A percentile compares a stretch with the other conserved stretches of the same genome.
phyloP scores from a whole-genome alignment of 2,888 invertebrate species.

The Crepidodera aurea region DNA sequence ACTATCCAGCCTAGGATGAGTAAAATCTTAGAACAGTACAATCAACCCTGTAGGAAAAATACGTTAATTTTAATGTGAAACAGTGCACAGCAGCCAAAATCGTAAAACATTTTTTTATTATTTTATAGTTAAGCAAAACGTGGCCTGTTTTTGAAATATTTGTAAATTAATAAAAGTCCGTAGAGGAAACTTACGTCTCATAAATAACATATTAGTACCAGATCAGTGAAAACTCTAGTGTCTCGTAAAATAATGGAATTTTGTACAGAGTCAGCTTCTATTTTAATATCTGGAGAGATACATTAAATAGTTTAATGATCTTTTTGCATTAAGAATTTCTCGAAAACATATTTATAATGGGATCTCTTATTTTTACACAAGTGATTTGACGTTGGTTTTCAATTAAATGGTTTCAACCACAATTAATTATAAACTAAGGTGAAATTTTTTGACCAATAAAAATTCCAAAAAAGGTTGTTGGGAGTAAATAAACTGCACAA shows the following conservation, averaged over 20 bases:
- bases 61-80: slow-evolving; percentile 1
- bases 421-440: no score
- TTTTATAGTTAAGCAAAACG: slow-evolving; percentile 14
- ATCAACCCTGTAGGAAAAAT: background rate
- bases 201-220: slow-evolving; percentile 3
- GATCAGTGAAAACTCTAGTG: slow-evolving; percentile 3
- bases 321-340: background rate
- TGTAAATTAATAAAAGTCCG: slow-evolving; percentile 13
- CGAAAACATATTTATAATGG: no score
- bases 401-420: no score
- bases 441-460: no score
- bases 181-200: slow-evolving; percentile 6
- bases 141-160: slow-evolving; percentile 12
- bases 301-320: slow-evolving; percentile 7
- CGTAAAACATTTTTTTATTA: slow-evolving; percentile 13
- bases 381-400: no score
- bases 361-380: no score
- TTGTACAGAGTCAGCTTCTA: slow-evolving; percentile 7
- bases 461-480: no score
- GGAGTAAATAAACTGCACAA: no score
- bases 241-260: slow-evolving; percentile 14
- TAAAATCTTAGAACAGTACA: no score
- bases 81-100: background rate
- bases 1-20: no score
- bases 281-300: slow-evolving; percentile 6